Percentiles rank a stretch among this genome's conserved stretches.
Evolutionary conservation across 92 coral and sea anemone genomes (phyloP).

Genomic region (Montipora capitata): DNA sequence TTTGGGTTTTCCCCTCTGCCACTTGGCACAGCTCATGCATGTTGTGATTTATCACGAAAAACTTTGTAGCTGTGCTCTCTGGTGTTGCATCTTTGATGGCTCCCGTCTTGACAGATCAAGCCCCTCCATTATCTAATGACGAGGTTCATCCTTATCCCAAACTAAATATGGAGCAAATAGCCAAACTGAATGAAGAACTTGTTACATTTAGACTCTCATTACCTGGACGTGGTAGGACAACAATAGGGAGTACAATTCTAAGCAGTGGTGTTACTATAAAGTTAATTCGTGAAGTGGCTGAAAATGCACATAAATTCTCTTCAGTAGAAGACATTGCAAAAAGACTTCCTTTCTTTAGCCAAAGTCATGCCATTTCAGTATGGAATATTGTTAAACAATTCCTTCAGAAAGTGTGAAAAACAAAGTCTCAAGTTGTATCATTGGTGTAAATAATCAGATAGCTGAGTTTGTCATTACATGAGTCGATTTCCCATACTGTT

Average conservation of each 20-base stretch:
- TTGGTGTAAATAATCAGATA: constrained; percentile 21
- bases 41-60: constrained; percentile 67
- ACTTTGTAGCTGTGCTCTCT: constrained; percentile 51
- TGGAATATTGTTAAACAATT: constrained; percentile 62
- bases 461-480: constrained; percentile 14
- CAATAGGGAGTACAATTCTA: constrained; percentile 74
- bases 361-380: constrained; percentile 50
- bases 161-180: constrained; percentile 41
- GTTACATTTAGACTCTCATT: constrained; percentile 60
- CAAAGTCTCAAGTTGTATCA: constrained; percentile 22
- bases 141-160: background rate
- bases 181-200: constrained; percentile 55
- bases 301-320: constrained; percentile 49
- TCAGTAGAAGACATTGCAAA: constrained; percentile 46
- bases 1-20: constrained; percentile 58
- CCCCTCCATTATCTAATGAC: background rate
- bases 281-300: constrained; percentile 50
- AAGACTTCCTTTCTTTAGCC: constrained; percentile 59
- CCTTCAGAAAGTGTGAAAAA: constrained; percentile 30
- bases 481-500: constrained; percentile 29
- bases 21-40: constrained; percentile 43
- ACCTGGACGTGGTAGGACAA: constrained; percentile 78
- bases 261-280: constrained; percentile 67
- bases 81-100: constrained; percentile 34
- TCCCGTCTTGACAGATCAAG: constrained; percentile 13